Evolutionary conservation across 1,140 invertebrate genomes (phyloP), one percentile per base, ranked within the genome.

Genomic region (Gonatopus flavifemur): DNA sequence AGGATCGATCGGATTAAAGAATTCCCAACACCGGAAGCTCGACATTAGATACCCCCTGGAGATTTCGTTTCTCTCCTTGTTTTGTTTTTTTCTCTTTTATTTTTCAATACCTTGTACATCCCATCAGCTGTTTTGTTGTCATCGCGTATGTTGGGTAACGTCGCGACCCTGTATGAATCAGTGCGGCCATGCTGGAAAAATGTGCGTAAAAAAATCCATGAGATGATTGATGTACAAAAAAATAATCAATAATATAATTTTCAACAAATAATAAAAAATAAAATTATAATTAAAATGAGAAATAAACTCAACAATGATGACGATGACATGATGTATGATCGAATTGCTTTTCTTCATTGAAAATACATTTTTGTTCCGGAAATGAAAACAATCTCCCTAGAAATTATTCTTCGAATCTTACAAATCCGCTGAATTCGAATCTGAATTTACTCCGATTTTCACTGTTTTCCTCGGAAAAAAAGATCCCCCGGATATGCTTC

Each of bases 51-150:
- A n/a, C n/a, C n/a, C 65, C 64, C 24, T 56, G 54, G 49, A 55
- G 49, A 57, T 51, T 42, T 49, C 45, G 52, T 52, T 60, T 40
- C 33, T 24, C 35, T 25, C 19, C 35, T 13, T 69, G 65, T n/a
- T n/a, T n/a, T n/a, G n/a, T n/a, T n/a, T n/a, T n/a, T n/a, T n/a
- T n/a, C n/a, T n/a, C n/a, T n/a, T n/a, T n/a, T n/a, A n/a, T n/a
- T n/a, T n/a, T n/a, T n/a, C n/a, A 66, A 76, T 85, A 93, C 91
- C 91, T 94, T 94, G 74, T 87, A 87, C 83, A 88, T 89, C 76
- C 92, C 93, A 82, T 94, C 90, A 60, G 90, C 89, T 57, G 91
- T 93, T 84, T 87, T 89, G 85, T 94, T 93, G 86, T 96, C 93
- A 78, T 95, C 92, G 81, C 88, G 88, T 78, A 90, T 83, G 76